A percentile compares a stretch with the other conserved stretches of the same genome.
Conservation (phyloP, 2,888 invertebrate species). For the Odontocolon sp. region DNA sequence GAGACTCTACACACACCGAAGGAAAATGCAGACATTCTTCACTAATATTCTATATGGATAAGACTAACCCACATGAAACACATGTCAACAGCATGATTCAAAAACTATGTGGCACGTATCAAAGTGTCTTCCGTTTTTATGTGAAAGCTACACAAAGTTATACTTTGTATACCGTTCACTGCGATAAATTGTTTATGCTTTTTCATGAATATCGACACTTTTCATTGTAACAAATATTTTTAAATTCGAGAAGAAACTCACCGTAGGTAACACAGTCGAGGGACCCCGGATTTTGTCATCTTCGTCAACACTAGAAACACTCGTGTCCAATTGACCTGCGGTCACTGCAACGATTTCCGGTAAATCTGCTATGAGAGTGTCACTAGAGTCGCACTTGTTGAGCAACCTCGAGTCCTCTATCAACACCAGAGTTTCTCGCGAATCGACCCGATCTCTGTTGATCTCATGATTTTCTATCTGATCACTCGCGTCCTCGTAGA, state of each 20-base stretch:
- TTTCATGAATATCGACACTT: too few species aligned
- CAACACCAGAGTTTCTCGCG: constrained; percentile 63
- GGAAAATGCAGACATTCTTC: too few species aligned
- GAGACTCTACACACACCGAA: too few species aligned
- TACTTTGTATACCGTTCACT: too few species aligned
- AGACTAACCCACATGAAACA: constrained; percentile 59
- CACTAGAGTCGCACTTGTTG: constrained; percentile 76
- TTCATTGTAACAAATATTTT: too few species aligned
- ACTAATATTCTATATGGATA: too few species aligned
- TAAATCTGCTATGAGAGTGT: constrained; percentile 75
- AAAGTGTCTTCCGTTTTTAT: too few species aligned
- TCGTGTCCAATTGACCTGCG: constrained; percentile 33
- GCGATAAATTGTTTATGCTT: too few species aligned
- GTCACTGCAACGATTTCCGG: constrained; percentile 59
- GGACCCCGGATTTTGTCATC: constrained; percentile 32
- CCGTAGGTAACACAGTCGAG: constrained; percentile 57
- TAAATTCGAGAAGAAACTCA: constrained; percentile 63
- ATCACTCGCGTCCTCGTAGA: constrained; percentile 72
- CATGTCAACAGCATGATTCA: too few species aligned
- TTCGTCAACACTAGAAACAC: constrained; percentile 30
- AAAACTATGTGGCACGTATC: too few species aligned
- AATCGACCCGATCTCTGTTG: constrained; percentile 43
- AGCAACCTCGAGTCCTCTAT: constrained; percentile 65
- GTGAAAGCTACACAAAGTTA: too few species aligned
- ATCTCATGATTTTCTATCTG: constrained; percentile 27